Percentiles rank a stretch among this genome's conserved stretches.
phyloP scores from a whole-genome alignment of 2,888 invertebrate species.

The Pachymerium ferrugineum region DNA sequence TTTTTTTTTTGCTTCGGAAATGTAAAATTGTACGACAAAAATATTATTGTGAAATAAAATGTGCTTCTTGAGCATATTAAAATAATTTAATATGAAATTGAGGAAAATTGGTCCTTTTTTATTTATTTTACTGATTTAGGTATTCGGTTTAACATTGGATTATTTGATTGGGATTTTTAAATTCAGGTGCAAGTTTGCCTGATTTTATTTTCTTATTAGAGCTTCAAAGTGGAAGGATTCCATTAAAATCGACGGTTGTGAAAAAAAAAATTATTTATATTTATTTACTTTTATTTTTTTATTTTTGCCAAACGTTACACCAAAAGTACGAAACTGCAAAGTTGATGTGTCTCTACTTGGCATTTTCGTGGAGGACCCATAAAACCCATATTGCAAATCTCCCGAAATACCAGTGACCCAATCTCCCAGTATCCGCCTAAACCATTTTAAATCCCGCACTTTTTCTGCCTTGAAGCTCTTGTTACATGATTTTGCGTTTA shows the following conservation, averaged over 20 bases:
- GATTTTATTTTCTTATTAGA: conserved; percentile 23
- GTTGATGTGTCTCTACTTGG: conserved; percentile 27
- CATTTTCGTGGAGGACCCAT: conserved; percentile 21
- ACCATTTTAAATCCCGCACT: neutral
- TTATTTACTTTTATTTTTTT: neutral
- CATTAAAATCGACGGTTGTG: neutral
- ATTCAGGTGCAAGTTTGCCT: conserved; percentile 34
- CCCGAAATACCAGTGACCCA: neutral
- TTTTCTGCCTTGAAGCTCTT: conserved; percentile 31
- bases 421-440: neutral
- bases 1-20: conserved; percentile 20
- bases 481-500: neutral
- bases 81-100: conserved; percentile 23
- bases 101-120: conserved; percentile 20
- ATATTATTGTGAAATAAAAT: neutral
- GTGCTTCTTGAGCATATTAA: neutral
- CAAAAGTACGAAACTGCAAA: conserved; percentile 27
- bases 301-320: conserved; percentile 15
- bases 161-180: neutral
- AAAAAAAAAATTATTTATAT: neutral
- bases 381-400: neutral
- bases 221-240: conserved; percentile 32
- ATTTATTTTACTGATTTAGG: conserved; percentile 20
- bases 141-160: conserved; percentile 11
- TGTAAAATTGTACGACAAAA: conserved; percentile 27